Conservation (phyloP, 2,888 invertebrate genomes). For the Patella pellucida region DNA sequence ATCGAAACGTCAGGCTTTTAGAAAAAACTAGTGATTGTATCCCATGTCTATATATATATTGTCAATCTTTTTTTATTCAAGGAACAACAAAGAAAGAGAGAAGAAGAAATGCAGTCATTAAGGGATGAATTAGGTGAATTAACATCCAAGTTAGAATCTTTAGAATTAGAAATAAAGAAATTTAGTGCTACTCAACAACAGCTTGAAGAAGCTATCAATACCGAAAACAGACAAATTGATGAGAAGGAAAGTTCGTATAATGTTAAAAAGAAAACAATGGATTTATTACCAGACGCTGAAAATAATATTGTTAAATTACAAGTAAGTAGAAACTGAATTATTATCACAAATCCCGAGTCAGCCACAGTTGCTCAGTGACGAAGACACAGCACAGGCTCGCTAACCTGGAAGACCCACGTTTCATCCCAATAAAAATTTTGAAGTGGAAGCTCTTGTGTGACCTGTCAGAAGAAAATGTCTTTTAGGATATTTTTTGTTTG, state of each 20-base stretch:
- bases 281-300: constrained; percentile 78
- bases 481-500: too few species aligned
- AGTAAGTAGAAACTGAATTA: constrained; percentile 43
- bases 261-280: constrained; percentile 74
- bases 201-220: constrained; percentile 66
- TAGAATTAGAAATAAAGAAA: constrained; percentile 65
- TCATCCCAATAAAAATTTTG: too few species aligned
- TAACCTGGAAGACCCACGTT: too few species aligned
- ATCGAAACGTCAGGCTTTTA: too few species aligned
- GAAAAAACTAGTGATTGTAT: too few species aligned
- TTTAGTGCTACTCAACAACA: constrained; percentile 63
- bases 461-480: too few species aligned
- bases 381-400: background rate
- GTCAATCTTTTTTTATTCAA: constrained; percentile 32
- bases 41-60: too few species aligned
- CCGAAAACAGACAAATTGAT: constrained; percentile 70
- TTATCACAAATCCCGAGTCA: background rate
- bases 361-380: background rate
- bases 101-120: constrained; percentile 64
- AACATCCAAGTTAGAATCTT: constrained; percentile 57
- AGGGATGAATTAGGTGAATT: constrained; percentile 60
- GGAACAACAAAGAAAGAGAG: constrained; percentile 66
- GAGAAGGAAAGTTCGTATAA: constrained; percentile 65
- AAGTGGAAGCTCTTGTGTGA: too few species aligned
- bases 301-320: constrained; percentile 69